Conservation (phyloP, 2,888 invertebrate species). For the Cheilosia pagana region DNA sequence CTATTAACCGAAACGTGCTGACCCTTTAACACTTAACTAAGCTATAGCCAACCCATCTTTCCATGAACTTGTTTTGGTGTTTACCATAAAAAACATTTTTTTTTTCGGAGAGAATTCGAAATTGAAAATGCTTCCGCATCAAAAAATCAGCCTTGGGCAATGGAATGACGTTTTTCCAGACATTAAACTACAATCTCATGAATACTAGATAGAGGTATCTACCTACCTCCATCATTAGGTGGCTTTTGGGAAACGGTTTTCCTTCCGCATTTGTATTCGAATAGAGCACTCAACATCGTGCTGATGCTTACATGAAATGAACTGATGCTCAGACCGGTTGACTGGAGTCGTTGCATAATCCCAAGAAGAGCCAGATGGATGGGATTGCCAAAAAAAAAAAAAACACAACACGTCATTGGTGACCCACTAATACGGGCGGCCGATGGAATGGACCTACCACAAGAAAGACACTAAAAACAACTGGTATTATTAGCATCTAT, state of each 20-base stretch:
- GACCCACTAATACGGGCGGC: conserved; percentile 32
- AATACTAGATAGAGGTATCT: conserved; percentile 16
- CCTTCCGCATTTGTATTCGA: conserved; percentile 47
- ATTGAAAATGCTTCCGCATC: conserved; percentile 68
- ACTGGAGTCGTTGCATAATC: conserved; percentile 21
- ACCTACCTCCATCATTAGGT: conserved; percentile 17
- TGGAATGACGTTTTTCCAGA: conserved; percentile 61
- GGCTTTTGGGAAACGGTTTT: conserved; percentile 25
- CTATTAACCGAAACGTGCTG: conserved; percentile 23
- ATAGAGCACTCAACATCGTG: background rate
- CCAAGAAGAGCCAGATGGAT: conserved; percentile 1
- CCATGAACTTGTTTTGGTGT: conserved; percentile 66
- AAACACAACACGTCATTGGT: conserved; percentile 39
- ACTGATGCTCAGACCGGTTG: conserved; percentile 41
- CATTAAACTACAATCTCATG: conserved; percentile 37
- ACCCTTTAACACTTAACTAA: conserved; percentile 27
- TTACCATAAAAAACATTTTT: background rate
- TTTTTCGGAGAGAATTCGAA: conserved; percentile 19
- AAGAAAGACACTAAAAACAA: conserved; percentile 9
- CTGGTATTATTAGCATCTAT: conserved; percentile 40
- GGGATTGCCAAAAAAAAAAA: conserved; percentile 30
- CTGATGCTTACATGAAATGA: conserved; percentile 6
- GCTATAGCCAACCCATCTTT: conserved; percentile 12
- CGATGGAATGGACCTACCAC: conserved; percentile 12
- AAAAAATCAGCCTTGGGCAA: conserved; percentile 38